A percentile compares a stretch with the other conserved stretches of the same genome.
These are phyloP conservation scores for Actinernus sp. DNA, from an alignment of 92 coral and sea anemone genomes.

Conservation along the genomic window DNA sequence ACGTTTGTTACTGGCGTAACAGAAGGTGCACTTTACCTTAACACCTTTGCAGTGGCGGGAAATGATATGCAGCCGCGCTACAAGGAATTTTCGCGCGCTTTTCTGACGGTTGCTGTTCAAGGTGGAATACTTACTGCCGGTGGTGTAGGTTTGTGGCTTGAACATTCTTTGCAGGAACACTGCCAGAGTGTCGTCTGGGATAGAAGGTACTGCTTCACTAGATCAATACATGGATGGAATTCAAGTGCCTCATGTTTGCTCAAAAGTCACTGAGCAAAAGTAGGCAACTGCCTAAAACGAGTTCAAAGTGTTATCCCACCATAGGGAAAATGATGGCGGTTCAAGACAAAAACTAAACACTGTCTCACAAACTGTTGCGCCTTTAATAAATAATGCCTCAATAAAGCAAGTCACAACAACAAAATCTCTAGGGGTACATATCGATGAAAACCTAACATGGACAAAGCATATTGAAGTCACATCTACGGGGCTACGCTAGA, in stretches of 20 bases:
- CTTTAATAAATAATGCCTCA: too few relatives aligned
- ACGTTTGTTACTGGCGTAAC: slow-evolving; percentile 32
- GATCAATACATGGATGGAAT: slow-evolving; percentile 52
- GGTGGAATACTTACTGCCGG: slow-evolving; percentile 39
- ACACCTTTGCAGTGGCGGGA: slow-evolving; percentile 54
- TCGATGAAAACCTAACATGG: too few relatives aligned
- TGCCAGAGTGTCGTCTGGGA: slow-evolving; percentile 18
- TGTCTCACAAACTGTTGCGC: too few relatives aligned
- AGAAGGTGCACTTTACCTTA: slow-evolving; percentile 45
- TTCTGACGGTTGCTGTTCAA: slow-evolving; percentile 47
- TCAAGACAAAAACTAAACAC: too few relatives aligned
- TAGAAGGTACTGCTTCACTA: slow-evolving; percentile 33
- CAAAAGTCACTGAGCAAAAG: too few relatives aligned
- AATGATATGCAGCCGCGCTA: slow-evolving; percentile 55
- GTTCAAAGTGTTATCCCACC: too few relatives aligned
- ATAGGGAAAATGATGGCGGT: too few relatives aligned
- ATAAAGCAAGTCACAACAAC: too few relatives aligned
- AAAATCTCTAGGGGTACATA: too few relatives aligned
- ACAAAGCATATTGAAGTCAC: too few relatives aligned
- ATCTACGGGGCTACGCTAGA: too few relatives aligned
- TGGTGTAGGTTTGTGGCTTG: slow-evolving; percentile 42
- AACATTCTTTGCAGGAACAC: slow-evolving; percentile 40
- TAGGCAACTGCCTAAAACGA: too few relatives aligned
- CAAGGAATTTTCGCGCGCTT: slow-evolving; percentile 62
- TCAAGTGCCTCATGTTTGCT: slow-evolving; percentile 31